Conservation (phyloP, 2,888 invertebrate genomes). For the Coleophora deauratella region DNA sequence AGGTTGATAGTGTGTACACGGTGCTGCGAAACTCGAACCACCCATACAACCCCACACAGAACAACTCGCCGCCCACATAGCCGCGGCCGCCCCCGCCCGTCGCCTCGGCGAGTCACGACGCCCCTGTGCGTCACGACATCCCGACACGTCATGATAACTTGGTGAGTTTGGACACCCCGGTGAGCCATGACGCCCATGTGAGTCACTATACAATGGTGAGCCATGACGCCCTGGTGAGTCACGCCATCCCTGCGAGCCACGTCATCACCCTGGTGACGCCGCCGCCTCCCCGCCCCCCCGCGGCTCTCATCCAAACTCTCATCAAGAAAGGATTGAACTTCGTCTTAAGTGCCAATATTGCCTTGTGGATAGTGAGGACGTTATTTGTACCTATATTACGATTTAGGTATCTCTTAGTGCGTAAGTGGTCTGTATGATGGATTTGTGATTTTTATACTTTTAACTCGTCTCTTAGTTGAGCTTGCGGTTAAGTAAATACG, state of each 20-base stretch:
- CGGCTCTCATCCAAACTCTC: constrained; percentile 37
- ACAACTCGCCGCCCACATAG: constrained; percentile 57
- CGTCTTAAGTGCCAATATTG: constrained; percentile 74
- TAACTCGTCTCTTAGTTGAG: constrained; percentile 28
- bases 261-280: background rate
- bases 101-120: constrained; percentile 9
- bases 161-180: constrained; percentile 9
- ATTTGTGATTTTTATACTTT: constrained; percentile 42
- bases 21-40: constrained; percentile 94
- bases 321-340: constrained; percentile 52
- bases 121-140: constrained; percentile 10
- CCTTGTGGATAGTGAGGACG: constrained; percentile 73
- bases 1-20: constrained; percentile 97
- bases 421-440: constrained; percentile 63
- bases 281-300: constrained; percentile 11
- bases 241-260: constrained; percentile 1
- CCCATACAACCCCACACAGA: constrained; percentile 79
- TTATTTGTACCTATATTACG: constrained; percentile 70
- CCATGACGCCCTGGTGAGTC: background rate
- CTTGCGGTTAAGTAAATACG: constrained; percentile 36
- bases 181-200: constrained; percentile 5
- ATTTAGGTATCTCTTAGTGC: constrained; percentile 67
- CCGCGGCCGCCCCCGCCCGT: constrained; percentile 24
- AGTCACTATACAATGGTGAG: background rate
- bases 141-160: constrained; percentile 3